Evolutionary conservation across 1,140 invertebrate species (phyloP).

Genomic region (Ctenoplectra terminalis): DNA sequence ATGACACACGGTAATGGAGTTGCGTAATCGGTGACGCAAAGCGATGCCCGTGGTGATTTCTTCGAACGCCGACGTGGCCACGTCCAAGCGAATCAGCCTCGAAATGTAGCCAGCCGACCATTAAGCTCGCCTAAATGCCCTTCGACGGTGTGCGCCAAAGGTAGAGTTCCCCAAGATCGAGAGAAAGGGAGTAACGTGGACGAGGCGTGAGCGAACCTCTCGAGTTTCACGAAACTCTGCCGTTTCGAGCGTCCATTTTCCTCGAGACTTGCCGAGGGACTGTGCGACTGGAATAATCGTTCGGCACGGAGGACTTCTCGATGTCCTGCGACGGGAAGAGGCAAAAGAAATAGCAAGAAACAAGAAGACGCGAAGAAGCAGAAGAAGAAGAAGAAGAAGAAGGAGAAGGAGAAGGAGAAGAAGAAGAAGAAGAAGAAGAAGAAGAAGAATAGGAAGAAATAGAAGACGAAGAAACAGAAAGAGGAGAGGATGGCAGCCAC

Average conservation of each 20-base stretch:
- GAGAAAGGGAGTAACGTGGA: background rate
- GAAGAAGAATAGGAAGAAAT: background rate
- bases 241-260: background rate
- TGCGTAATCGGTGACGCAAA: constrained; percentile 44
- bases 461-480: constrained; percentile 10
- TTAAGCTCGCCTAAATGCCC: constrained; percentile 25
- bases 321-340: background rate
- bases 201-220: background rate
- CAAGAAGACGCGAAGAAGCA: background rate
- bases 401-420: background rate
- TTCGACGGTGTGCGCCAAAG: too few relatives aligned
- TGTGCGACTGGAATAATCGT: constrained; percentile 12
- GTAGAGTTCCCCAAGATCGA: too few relatives aligned
- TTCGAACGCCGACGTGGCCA: constrained; percentile 19
- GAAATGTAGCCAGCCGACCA: constrained; percentile 12
- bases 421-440: background rate
- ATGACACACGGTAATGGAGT: constrained; percentile 38
- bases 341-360: background rate
- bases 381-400: background rate
- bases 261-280: background rate
- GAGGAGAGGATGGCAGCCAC: constrained; percentile 38
- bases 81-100: constrained; percentile 33
- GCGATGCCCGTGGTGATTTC: constrained; percentile 17
- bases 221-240: constrained; percentile 31
- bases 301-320: constrained; percentile 2